These are phyloP conservation scores for Mactra quadrangularis DNA, from an alignment of 1,140 invertebrate species.

Conservation along the genomic window DNA sequence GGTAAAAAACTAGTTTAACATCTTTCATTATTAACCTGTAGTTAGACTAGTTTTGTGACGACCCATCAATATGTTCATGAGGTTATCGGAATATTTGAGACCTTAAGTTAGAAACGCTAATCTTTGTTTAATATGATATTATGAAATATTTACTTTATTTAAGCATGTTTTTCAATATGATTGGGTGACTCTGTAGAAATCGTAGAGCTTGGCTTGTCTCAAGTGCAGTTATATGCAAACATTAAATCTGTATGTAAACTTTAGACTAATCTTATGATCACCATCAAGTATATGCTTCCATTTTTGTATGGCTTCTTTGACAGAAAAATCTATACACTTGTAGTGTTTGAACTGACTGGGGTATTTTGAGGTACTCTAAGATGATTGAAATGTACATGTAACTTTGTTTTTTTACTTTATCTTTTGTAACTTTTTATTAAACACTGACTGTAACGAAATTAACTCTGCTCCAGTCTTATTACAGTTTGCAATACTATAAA, in stretches of 20 bases:
- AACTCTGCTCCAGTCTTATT: too few relatives aligned
- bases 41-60: too few relatives aligned
- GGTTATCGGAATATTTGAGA: slow-evolving; percentile 45
- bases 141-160: slow-evolving; percentile 57
- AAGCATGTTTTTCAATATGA: slow-evolving; percentile 34
- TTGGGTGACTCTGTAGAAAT: slow-evolving; percentile 12
- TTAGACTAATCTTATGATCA: slow-evolving; percentile 12
- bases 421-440: too few relatives aligned
- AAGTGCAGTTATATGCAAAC: slow-evolving; percentile 44
- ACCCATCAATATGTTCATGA: slow-evolving; percentile 22
- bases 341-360: too few relatives aligned
- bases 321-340: too few relatives aligned
- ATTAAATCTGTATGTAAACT: slow-evolving; percentile 29
- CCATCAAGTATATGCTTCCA: neutral
- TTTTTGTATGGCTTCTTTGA: too few relatives aligned
- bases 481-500: too few relatives aligned
- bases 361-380: too few relatives aligned
- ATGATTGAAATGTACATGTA: too few relatives aligned
- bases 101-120: slow-evolving; percentile 34
- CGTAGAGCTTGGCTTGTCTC: neutral
- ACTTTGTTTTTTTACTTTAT: too few relatives aligned
- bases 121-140: slow-evolving; percentile 49
- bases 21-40: neutral
- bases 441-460: too few relatives aligned
- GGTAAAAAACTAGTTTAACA: neutral